Evolutionary conservation across 2,797 vertebrate species (phyloP).

Genomic region (Xiphorhynchus erythropygius): DNA sequence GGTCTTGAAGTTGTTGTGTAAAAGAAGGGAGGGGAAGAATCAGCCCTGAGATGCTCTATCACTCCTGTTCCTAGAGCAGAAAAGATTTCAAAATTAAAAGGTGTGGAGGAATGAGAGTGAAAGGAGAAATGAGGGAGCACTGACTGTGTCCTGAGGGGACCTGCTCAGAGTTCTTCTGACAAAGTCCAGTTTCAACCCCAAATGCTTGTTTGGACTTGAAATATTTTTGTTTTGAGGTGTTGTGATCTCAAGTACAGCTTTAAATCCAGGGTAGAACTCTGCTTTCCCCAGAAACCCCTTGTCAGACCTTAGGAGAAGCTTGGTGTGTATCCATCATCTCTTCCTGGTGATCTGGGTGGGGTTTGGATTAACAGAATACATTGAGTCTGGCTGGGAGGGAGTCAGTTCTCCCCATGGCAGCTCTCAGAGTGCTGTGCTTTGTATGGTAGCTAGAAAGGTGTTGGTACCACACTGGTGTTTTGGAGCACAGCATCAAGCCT

Average conservation of each 20-base stretch:
- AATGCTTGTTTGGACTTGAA: not conserved
- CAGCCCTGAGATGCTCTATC: not conserved
- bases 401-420: not conserved
- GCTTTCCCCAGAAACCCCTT: not conserved
- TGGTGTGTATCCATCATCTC: accelerated
- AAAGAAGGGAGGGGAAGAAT: not conserved
- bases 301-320: not conserved
- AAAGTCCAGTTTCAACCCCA: not conserved
- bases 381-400: not conserved
- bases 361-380: accelerated
- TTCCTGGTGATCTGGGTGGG: not conserved
- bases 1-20: not conserved
- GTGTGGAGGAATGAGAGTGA: not conserved
- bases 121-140: not conserved
- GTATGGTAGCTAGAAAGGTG: accelerated
- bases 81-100: not conserved
- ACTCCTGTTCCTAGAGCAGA: not conserved
- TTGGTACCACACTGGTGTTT: accelerated
- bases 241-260: not conserved
- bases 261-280: not conserved
- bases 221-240: not conserved
- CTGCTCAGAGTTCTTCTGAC: not conserved
- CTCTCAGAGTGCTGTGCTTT: not conserved
- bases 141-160: not conserved
- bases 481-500: no score